Conservation (phyloP, 2,888 invertebrate genomes). For the Parasteatoda lunata region DNA sequence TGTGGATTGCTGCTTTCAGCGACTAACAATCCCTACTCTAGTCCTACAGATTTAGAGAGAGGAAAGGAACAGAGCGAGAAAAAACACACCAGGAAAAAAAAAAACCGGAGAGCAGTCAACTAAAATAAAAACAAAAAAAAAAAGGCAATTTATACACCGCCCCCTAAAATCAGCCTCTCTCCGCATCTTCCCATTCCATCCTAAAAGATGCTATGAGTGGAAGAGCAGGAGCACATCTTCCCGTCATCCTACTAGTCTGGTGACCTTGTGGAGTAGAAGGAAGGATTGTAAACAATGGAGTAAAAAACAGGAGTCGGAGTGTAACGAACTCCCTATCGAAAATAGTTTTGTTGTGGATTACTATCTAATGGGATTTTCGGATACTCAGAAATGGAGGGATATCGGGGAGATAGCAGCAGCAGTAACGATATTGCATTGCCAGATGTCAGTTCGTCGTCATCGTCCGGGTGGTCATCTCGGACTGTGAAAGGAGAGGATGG, state of each 20-base stretch:
- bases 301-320: not conserved
- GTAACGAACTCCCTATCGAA: not conserved
- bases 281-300: constrained; percentile 51
- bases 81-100: not conserved
- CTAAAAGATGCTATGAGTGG: not conserved
- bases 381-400: constrained; percentile 35
- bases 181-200: not conserved
- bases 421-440: constrained; percentile 30
- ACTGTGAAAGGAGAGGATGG: constrained; percentile 17
- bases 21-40: not conserved
- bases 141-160: not conserved
- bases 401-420: constrained; percentile 47
- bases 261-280: constrained; percentile 13
- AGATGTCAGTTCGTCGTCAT: constrained; percentile 59
- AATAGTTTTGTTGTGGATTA: not conserved
- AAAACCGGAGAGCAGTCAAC: not conserved
- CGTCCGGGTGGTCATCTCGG: constrained; percentile 32
- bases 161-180: not conserved
- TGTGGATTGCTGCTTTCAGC: constrained; percentile 21
- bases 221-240: not conserved
- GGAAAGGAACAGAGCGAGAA: constrained; percentile 5
- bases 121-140: not conserved
- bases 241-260: constrained; percentile 6
- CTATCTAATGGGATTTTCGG: constrained; percentile 58
- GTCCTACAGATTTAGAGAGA: not conserved